Evolutionary conservation across 2,888 invertebrate genomes (phyloP).

Genomic region (Conistra vaccinii): DNA sequence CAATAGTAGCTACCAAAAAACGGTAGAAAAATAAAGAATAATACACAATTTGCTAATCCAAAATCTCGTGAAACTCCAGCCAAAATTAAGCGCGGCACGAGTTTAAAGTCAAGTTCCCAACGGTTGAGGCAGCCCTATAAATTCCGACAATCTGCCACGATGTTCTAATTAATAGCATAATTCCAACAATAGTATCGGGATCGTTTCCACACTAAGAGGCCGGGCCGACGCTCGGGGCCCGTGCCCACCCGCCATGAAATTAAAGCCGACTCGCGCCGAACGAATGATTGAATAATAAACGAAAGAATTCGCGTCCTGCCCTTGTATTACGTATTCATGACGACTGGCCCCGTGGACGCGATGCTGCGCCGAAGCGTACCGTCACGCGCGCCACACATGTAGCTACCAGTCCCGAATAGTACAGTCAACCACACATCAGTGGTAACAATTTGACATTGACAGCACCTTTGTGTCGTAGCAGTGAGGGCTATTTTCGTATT

Average conservation of each 20-base stretch:
- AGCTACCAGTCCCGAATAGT: constrained; percentile 23
- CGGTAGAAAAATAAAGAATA: not conserved
- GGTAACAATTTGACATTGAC: not conserved
- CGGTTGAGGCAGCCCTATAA: constrained; percentile 71
- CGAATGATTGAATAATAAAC: constrained; percentile 91
- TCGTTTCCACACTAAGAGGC: constrained; percentile 80
- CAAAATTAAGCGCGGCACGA: constrained; percentile 69
- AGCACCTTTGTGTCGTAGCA: not conserved
- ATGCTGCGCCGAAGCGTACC: constrained; percentile 69
- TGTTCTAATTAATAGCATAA: constrained; percentile 78
- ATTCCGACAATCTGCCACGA: constrained; percentile 75
- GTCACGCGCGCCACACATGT: constrained; percentile 59
- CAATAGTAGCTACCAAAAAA: not conserved
- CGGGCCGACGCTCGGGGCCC: constrained; percentile 81
- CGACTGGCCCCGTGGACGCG: constrained; percentile 84
- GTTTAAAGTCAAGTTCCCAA: constrained; percentile 69
- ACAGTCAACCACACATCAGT: not conserved
- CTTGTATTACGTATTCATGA: constrained; percentile 91
- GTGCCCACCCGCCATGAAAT: constrained; percentile 91
- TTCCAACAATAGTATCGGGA: constrained; percentile 74
- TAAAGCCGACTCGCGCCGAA: constrained; percentile 90
- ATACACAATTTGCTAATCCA: constrained; percentile 43
- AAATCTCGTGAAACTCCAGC: constrained; percentile 66
- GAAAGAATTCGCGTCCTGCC: constrained; percentile 90
- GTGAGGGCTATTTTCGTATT: not conserved